These are phyloP conservation scores for Rhyacophila evoluta DNA, from an alignment of 2,888 invertebrate genomes.

Conservation along the genomic window DNA sequence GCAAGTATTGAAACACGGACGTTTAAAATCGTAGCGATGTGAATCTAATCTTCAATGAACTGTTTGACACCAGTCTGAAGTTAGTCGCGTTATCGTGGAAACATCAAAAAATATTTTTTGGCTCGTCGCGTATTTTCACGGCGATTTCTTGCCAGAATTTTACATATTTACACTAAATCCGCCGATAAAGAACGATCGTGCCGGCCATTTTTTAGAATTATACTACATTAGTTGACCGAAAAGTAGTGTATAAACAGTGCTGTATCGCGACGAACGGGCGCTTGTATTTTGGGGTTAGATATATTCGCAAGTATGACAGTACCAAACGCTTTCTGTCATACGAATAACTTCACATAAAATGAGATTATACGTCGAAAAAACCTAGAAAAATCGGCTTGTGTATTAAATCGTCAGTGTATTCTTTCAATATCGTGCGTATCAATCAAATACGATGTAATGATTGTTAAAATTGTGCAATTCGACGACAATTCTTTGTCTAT, in stretches of 20 bases:
- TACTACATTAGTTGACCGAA: background rate
- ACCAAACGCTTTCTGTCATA: background rate
- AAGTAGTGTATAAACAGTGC: slow-evolving; percentile 1
- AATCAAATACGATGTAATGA: background rate
- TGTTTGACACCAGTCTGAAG: slow-evolving; percentile 9
- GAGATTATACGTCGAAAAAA: background rate
- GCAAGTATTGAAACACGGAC: too few relatives aligned
- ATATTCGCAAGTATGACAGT: background rate
- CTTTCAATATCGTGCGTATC: background rate
- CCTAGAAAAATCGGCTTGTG: background rate
- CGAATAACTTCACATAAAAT: background rate
- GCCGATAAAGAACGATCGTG: background rate
- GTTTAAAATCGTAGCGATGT: background rate
- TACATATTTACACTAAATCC: background rate
- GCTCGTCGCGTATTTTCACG: background rate
- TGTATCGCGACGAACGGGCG: background rate
- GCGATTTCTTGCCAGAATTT: slow-evolving; percentile 1
- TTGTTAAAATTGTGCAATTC: background rate
- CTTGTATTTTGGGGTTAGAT: background rate
- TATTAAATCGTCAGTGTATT: background rate
- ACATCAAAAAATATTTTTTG: slow-evolving; percentile 1
- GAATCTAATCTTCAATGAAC: background rate
- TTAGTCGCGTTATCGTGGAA: background rate
- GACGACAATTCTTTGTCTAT: background rate
- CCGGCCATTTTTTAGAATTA: background rate